These are phyloP conservation scores for Dasyprocta punctata DNA, from an alignment of 2,113 vertebrate genomes.

Conservation along the genomic window DNA sequence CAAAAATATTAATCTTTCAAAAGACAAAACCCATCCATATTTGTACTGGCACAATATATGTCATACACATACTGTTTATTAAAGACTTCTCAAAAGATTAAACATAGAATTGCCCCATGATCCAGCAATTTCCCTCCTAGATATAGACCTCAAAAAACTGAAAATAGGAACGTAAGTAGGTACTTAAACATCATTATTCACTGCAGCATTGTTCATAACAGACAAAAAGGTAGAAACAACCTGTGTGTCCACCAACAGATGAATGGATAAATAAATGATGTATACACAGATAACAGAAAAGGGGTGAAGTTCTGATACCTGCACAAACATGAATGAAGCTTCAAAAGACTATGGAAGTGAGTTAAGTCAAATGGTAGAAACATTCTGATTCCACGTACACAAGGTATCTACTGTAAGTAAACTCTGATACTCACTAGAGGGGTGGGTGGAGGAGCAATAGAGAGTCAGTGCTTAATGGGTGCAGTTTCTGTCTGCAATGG, in stretches of 20 bases:
- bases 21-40: constrained; percentile 10
- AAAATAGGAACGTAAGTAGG: not conserved
- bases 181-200: not conserved
- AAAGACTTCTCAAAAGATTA: constrained; percentile 42
- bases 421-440: not conserved
- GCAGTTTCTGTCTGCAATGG: not conserved
- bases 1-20: constrained; percentile 45
- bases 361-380: not conserved
- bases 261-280: not conserved
- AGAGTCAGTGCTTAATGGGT: not conserved
- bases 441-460: rapidly evolving
- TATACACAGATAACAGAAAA: not conserved
- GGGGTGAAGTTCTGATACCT: not conserved
- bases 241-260: not conserved
- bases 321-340: not conserved
- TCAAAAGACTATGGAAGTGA: not conserved
- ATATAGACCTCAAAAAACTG: not conserved
- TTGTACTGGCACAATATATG: not conserved
- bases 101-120: not conserved
- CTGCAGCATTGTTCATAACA: not conserved
- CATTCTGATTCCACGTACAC: not conserved
- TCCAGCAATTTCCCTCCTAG: not conserved
- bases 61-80: not conserved
- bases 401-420: not conserved
- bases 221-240: not conserved